Percentiles rank a stretch among this genome's conserved stretches.
These are phyloP conservation scores for Caenorhabditis sp. DNA, from an alignment of 2,888 invertebrate species.

Conservation along the genomic window DNA sequence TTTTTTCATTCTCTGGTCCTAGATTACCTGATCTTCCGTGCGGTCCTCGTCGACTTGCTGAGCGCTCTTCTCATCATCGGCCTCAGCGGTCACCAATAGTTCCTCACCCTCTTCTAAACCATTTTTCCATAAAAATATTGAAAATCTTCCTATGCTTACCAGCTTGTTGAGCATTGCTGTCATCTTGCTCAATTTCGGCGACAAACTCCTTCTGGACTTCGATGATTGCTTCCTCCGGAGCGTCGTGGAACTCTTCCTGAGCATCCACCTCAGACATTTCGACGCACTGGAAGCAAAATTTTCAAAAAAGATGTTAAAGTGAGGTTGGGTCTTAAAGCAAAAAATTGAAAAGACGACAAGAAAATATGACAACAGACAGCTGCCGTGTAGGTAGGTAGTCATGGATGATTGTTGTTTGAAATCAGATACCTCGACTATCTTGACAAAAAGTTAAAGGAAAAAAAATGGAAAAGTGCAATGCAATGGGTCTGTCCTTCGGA, in stretches of 20 bases:
- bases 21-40: slow-evolving; percentile 81
- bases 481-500: slow-evolving; percentile 14
- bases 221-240: slow-evolving; percentile 70
- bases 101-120: slow-evolving; percentile 57
- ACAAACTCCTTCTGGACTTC: slow-evolving; percentile 67
- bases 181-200: slow-evolving; percentile 62
- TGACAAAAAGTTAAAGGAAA: too few species aligned
- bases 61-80: slow-evolving; percentile 70
- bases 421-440: slow-evolving; percentile 27
- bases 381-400: slow-evolving; percentile 23
- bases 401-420: slow-evolving; percentile 35
- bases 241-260: slow-evolving; percentile 74
- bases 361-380: slow-evolving; percentile 39
- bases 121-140: background rate
- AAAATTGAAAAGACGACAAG: too few species aligned
- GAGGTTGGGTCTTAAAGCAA: background rate
- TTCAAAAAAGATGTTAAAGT: background rate
- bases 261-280: slow-evolving; percentile 73
- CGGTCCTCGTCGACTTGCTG: slow-evolving; percentile 76
- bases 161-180: slow-evolving; percentile 49
- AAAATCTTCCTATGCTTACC: slow-evolving; percentile 1
- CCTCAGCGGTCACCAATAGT: slow-evolving; percentile 62
- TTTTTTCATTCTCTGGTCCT: background rate
- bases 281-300: slow-evolving; percentile 34
- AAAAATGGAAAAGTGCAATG: slow-evolving; percentile 38